Base-by-base conservation (phyloP, 2,888 invertebrate genomes). In the Ligdia adustata region DNA sequence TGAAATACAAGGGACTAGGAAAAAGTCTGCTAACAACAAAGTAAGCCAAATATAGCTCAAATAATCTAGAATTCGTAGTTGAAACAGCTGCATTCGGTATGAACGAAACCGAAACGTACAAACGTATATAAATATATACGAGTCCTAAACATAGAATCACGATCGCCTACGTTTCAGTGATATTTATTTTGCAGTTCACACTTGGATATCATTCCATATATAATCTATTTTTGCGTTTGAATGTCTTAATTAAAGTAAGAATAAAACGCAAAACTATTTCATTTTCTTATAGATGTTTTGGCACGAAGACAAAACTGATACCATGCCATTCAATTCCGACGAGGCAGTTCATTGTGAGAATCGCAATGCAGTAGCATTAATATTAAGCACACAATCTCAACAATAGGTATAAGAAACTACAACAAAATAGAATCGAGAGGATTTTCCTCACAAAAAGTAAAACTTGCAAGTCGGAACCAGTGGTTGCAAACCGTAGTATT, bases 401-500 rank as follows among this genome's bases (percentile, higher is more conserved):
- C 7, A 22, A 2, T 7, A 22, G 22, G 6, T 6, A 22, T 6
- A 6, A 22, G 6, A 22, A 22, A 6, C 4, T 20, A 3, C 6
- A 20, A 20, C 16, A 20, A 20, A 20, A 3, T 20, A 16, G 3
- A 16, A 16, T 16, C n/a, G n/a, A 16, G 3, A 4, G 16, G 9
- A 31, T 7, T 31, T n/a, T 5, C 1, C 3, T 7, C 9, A 18
- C 4, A 20, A 20, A 33, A 20, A 34, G 4, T 20, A 57, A 56
- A 57, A 32, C 39, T 49, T 52, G 9, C 34, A 52, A 47, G 50
- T 60, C 55, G 56, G 38, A 44, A 45, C 58, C 56, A 56, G 34
- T 42, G 45, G 41, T 48, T 56, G 51, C 38, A 57, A 73, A 65
- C 60, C 62, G 62, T 60, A 58, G 61, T 55, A 66, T 57, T 56